A percentile compares a stretch with the other conserved stretches of the same genome.
Conservation (phyloP, 2,888 invertebrate species). For the Lycaena phlaeas region DNA sequence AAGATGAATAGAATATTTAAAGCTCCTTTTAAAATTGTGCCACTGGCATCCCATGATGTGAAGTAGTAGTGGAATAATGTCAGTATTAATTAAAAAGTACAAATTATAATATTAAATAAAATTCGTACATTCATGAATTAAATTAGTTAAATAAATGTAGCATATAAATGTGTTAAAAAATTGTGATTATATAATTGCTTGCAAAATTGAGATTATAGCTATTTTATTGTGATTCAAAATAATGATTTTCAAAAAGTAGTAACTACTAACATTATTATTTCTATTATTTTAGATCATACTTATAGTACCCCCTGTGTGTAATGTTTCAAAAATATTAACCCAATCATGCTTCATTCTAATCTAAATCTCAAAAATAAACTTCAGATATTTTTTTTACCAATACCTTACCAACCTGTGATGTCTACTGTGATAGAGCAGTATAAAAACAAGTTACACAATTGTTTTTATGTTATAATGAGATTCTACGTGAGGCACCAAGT, state of each 20-base stretch:
- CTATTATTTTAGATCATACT: too few species aligned
- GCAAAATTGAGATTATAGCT: too few species aligned
- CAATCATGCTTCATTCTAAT: background rate
- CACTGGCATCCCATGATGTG: background rate
- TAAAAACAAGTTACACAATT: constrained; percentile 19
- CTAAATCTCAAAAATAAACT: constrained; percentile 1
- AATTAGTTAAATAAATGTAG: too few species aligned
- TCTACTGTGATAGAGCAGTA: constrained; percentile 35
- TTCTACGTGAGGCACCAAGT: constrained; percentile 60
- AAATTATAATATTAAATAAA: background rate
- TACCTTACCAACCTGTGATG: constrained; percentile 29
- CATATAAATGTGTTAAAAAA: too few species aligned
- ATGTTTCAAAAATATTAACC: too few species aligned
- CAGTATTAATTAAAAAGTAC: background rate
- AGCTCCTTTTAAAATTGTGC: background rate
- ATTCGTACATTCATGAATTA: too few species aligned
- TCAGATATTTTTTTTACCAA: constrained; percentile 7
- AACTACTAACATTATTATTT: too few species aligned
- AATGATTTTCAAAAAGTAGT: too few species aligned
- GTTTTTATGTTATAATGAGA: constrained; percentile 43
- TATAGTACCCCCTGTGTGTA: too few species aligned
- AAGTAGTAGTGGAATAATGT: background rate
- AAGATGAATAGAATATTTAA: background rate
- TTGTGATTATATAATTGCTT: too few species aligned
- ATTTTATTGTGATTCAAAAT: too few species aligned